Evolutionary conservation across 2,113 vertebrate genomes (phyloP), one percentile per base, ranked within the genome.

Genomic region (Phalacrocorax brasilianus): DNA sequence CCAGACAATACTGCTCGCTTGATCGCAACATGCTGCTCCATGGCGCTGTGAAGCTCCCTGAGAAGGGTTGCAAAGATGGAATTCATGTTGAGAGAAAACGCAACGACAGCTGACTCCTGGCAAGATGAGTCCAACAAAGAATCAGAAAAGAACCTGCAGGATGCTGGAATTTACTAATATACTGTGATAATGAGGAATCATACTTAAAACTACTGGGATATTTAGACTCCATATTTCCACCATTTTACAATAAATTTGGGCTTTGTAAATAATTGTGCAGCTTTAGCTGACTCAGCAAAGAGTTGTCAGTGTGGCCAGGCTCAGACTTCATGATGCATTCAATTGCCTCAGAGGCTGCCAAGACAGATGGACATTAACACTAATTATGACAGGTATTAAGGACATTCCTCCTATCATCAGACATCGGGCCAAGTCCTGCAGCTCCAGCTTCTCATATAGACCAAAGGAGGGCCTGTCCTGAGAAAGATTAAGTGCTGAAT

Each of bases 1-100:
- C 99, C 87, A 99, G 98, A 94, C 99, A 99, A 81, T 99, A 99
- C 94, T 99, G 99, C 94, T 99, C 99, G 0, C 97, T 98, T 1
- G 99, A 99, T 19, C 92, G 98, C 15, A 98, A 93, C 93, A 99
- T 88, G 95, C 98, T 98, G 47, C 97, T 97, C 99, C 99, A 99
- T 0, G 99, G 99, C 8, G 99, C 98, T 12, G 98, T 99, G 96
- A 99, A 99, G 58, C 98, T 98, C 26, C 98, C 98, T 98, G 88
- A 30, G 50, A 67, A 65, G 79, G 50, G 22, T 33, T 44, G 35
- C 18, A 94, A 71, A 89, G 47, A 47, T 15, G 20, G 71, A 93
- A 89, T 74, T 84, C 4, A 19, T 2, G 16, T 50, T 83, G 42
- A 89, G 56, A 55, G 28, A 38, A 40, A 89, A 35, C 23, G 38